Base-by-base conservation (phyloP, 2,113 vertebrate genomes). In the Limanda limanda region DNA sequence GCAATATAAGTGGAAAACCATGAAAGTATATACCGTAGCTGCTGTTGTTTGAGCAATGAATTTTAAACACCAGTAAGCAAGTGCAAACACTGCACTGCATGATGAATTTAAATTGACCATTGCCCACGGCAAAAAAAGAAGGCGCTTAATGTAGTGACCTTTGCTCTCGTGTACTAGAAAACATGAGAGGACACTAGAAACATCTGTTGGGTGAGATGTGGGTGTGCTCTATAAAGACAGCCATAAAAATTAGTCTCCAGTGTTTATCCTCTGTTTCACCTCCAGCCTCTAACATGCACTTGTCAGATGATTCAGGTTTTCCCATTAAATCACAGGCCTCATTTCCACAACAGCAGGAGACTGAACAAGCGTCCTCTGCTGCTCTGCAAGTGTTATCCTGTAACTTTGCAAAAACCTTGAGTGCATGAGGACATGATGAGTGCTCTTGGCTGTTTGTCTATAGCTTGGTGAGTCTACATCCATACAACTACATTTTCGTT, bases 301-400 rank as follows among this genome's bases (percentile, higher is more conserved):
- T 83, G 77, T 73, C 69, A 71, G 56, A 72, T 83, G 69, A 87
- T 71, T 84, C 79, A 52, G 14, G 60, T 81, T 78, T 78, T 64
- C 65, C 55, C 70, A 74, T 82, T 85, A 77, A 84, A 73, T 76
- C 73, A 59, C 12, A 72, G 20, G 17, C 62, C 42, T 67, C 54
- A 57, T 79, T 73, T 69, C 78, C 67, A 82, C 56, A 74, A 18
- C 65, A 77, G 76, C 78, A 74, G 74, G 81, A 70, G 62, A 62
- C 42, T 64, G 18, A n/a, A 62, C 51, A n/a, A 5, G 8, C 24
- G 15, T 78, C 56, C 40, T 75, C 64, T 78, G 56, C 67, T 59
- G 1, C 55, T 69, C 52, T 47, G 37, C 35, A 35, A 73, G 31
- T 47, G 60, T 65, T 68, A 6, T 55, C 77, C 58, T 65, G 6